Evolutionary conservation across 2,797 vertebrate species (phyloP).

Genomic region (Poecile montanus): DNA sequence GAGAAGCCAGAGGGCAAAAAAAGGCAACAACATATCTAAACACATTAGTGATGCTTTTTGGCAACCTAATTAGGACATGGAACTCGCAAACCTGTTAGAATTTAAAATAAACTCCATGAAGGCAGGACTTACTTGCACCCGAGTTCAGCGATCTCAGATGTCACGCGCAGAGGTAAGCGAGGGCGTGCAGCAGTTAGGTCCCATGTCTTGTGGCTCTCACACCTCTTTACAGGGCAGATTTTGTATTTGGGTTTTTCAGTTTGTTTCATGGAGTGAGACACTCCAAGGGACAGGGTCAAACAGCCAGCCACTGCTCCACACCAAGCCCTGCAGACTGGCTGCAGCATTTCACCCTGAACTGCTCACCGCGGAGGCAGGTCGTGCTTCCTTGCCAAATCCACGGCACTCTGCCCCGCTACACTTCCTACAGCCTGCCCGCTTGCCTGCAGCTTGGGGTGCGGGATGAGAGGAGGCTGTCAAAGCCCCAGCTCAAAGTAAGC

Average conservation of each 20-base stretch:
- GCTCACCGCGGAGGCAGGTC: not conserved
- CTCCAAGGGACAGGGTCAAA: not conserved
- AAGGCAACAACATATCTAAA: constrained; percentile 33
- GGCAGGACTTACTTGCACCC: constrained; percentile 10
- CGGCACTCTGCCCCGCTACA: not conserved
- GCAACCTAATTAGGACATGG: constrained; percentile 11
- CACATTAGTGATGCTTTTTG: not conserved
- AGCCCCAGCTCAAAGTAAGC: constrained; percentile 21
- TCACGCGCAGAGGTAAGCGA: constrained; percentile 2
- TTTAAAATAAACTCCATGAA: constrained; percentile 22
- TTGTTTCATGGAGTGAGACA: not conserved
- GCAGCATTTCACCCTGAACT: not conserved
- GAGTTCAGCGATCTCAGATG: not conserved
- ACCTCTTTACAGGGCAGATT: not conserved
- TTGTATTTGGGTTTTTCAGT: not conserved
- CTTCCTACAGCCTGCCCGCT: constrained; percentile 57
- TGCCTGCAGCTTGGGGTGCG: constrained; percentile 19
- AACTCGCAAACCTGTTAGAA: not conserved
- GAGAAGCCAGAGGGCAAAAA: constrained; percentile 32
- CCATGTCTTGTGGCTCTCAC: not conserved
- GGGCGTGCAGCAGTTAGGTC: not conserved
- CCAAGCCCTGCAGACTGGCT: not conserved
- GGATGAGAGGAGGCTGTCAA: constrained; percentile 60
- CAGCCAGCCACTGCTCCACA: not conserved
- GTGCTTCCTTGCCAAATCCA: not conserved